These are phyloP conservation scores for Sebastes melanostomus DNA, from an alignment of 2,797 vertebrate species.

Conservation along the genomic window DNA sequence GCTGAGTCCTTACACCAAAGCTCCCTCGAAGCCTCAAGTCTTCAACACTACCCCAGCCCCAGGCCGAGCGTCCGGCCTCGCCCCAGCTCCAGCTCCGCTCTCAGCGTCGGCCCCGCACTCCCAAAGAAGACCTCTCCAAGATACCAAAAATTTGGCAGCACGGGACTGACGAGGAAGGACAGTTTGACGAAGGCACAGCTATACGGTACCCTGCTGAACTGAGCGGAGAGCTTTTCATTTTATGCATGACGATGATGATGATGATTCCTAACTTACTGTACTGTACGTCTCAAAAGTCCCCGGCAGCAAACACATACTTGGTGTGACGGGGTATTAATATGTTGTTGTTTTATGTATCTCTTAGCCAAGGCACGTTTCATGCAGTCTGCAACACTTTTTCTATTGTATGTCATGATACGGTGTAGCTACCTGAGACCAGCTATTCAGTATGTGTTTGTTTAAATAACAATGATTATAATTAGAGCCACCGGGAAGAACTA, in stretches of 20 bases:
- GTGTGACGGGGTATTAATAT: constrained; percentile 56
- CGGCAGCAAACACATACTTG: constrained; percentile 58
- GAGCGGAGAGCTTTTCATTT: constrained; percentile 59
- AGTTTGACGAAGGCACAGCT: constrained; percentile 98
- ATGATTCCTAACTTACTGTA: constrained; percentile 45
- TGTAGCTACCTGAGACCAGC: constrained; percentile 66
- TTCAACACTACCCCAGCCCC: constrained; percentile 87
- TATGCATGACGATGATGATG: constrained; percentile 74
- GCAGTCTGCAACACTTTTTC: constrained; percentile 67
- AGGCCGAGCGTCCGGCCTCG: constrained; percentile 77
- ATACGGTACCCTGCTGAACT: constrained; percentile 96
- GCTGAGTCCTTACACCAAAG: constrained; percentile 90
- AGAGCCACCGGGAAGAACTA: constrained; percentile 12
- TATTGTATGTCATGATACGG: constrained; percentile 57
- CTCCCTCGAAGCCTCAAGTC: constrained; percentile 87
- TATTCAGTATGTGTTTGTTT: constrained; percentile 50
- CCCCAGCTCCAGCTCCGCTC: constrained; percentile 77
- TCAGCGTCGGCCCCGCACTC: constrained; percentile 76
- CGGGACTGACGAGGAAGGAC: constrained; percentile 94
- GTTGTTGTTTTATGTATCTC: constrained; percentile 72
- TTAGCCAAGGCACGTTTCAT: constrained; percentile 78
- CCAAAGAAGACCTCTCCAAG: constrained; percentile 88
- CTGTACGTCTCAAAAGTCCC: constrained; percentile 59
- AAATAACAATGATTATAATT: constrained; percentile 23
- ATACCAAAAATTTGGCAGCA: constrained; percentile 90